Conservation (phyloP, 2,888 invertebrate genomes). For the Neoascia interrupta region DNA sequence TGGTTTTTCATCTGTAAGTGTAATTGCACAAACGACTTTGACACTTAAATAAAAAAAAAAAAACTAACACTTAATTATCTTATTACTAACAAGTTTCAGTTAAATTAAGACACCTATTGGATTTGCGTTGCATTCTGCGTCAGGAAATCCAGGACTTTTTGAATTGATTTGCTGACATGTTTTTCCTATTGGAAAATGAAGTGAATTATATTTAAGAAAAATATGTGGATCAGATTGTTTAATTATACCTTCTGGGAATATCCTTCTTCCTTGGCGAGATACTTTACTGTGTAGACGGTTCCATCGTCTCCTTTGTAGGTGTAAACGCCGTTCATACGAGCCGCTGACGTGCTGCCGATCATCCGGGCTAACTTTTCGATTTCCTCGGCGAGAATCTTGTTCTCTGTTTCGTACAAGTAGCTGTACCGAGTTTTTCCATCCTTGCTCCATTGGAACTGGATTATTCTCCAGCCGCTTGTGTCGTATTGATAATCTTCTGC, state of each 20-base stretch:
- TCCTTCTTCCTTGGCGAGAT: constrained; percentile 80
- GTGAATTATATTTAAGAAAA: background rate
- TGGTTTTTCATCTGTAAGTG: too few species aligned
- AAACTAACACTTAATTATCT: too few species aligned
- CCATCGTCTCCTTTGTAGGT: constrained; percentile 83
- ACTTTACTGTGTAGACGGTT: constrained; percentile 79
- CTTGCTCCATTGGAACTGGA: constrained; percentile 76
- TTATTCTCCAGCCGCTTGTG: constrained; percentile 77
- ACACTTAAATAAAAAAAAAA: too few species aligned
- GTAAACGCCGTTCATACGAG: constrained; percentile 80
- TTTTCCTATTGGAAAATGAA: constrained; percentile 30
- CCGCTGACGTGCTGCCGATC: constrained; percentile 21
- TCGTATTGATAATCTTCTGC: constrained; percentile 75
- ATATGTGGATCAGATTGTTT: too few species aligned
- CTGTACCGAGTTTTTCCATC: constrained; percentile 74
- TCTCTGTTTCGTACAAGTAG: constrained; percentile 80
- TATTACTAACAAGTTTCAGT: too few species aligned
- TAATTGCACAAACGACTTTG: too few species aligned
- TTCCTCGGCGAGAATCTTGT: constrained; percentile 80
- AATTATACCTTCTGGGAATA: constrained; percentile 73
- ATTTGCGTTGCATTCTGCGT: constrained; percentile 32
- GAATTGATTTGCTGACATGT: constrained; percentile 37
- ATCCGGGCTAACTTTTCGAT: constrained; percentile 27
- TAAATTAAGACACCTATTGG: background rate
- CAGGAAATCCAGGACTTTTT: constrained; percentile 33